phyloP scores from a whole-genome alignment of 2,113 vertebrate genomes.

The Morone saxatilis region DNA sequence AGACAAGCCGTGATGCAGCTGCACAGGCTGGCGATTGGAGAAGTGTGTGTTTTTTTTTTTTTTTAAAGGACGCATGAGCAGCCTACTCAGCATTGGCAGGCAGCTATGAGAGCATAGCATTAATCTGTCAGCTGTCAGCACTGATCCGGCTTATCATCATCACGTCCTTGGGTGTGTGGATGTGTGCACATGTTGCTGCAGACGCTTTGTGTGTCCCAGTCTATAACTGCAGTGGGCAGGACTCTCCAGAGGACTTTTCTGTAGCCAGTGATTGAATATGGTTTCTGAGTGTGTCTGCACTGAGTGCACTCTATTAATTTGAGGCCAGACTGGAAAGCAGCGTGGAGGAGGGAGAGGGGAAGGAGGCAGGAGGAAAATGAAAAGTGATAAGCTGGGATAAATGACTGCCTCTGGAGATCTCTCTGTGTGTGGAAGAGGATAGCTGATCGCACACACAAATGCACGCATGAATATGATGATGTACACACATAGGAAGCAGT shows the following conservation, averaged over 20 bases:
- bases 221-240: conserved; percentile 47
- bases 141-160: conserved; percentile 62
- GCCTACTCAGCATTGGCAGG: conserved; percentile 50
- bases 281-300: conserved; percentile 63
- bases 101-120: conserved; percentile 69
- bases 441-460: conserved; percentile 40
- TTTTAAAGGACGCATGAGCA: conserved; percentile 41
- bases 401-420: conserved; percentile 63
- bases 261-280: conserved; percentile 69
- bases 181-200: conserved; percentile 24
- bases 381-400: conserved; percentile 70
- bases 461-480: conserved; percentile 25
- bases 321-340: conserved; percentile 63
- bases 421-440: conserved; percentile 47
- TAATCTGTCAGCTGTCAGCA: conserved; percentile 75
- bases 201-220: not conserved
- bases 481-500: not conserved
- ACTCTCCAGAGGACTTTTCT: conserved; percentile 62
- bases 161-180: conserved; percentile 1
- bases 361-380: conserved; percentile 65
- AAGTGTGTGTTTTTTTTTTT: conserved; percentile 12
- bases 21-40: not conserved
- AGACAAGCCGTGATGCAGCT: not conserved
- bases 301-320: conserved; percentile 83
- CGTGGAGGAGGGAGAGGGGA: conserved; percentile 38